Percentiles rank a stretch among this genome's conserved stretches.
phyloP scores from a whole-genome alignment of 1,140 invertebrate species.

The Apolygus lucorum region DNA sequence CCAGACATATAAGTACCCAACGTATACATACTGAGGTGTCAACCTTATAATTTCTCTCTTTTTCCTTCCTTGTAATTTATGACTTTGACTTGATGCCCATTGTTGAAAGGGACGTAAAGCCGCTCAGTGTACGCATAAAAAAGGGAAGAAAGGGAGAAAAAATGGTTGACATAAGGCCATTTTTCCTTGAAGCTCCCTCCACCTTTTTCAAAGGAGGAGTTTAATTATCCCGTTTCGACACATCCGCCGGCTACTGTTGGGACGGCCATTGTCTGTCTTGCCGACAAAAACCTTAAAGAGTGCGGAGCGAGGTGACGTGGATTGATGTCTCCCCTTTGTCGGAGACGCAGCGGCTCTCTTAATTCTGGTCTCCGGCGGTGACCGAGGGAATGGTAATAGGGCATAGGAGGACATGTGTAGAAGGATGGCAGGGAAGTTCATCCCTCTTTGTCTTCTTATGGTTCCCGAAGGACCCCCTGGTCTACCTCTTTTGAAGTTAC shows the following conservation, averaged over 20 bases:
- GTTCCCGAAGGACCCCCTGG: neutral
- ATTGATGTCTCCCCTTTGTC: slow-evolving; percentile 14
- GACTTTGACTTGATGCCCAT: neutral
- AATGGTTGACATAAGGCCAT: slow-evolving; percentile 14
- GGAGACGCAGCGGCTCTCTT: neutral
- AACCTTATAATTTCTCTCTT: neutral
- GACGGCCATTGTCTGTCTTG: neutral
- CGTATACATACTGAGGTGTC: neutral
- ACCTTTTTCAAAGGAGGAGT: neutral
- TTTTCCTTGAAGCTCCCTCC: neutral
- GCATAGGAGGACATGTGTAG: slow-evolving; percentile 6
- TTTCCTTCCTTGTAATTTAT: neutral
- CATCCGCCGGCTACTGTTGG: slow-evolving; percentile 15
- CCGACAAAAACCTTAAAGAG: slow-evolving; percentile 15
- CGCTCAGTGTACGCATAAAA: slow-evolving; percentile 1
- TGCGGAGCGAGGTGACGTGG: neutral
- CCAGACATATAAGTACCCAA: neutral
- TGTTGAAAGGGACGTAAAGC: neutral
- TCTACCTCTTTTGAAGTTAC: too few species aligned
- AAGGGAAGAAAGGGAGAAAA: neutral
- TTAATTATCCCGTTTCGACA: slow-evolving; percentile 16
- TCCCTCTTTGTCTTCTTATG: neutral
- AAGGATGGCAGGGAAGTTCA: neutral
- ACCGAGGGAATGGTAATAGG: slow-evolving; percentile 11
- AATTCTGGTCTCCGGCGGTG: neutral